Conservation (phyloP, 2,797 vertebrate species). For the Pitangus sulphuratus region DNA sequence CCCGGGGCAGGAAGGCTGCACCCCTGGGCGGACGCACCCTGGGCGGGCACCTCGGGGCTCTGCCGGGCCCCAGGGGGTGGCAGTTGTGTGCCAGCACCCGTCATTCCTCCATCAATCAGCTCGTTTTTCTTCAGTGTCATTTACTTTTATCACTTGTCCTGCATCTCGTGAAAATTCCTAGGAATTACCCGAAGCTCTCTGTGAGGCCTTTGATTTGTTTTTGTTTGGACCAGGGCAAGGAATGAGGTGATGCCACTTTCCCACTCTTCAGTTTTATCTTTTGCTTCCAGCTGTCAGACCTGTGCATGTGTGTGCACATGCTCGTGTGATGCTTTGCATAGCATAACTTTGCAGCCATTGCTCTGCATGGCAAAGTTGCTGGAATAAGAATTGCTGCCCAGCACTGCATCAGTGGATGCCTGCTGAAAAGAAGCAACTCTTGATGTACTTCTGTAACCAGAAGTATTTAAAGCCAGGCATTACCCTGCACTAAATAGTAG, state of each 20-base stretch:
- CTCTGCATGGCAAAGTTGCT: background rate
- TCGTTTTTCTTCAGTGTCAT: background rate
- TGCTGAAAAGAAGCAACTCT: background rate
- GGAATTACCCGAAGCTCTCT: background rate
- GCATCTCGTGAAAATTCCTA: background rate
- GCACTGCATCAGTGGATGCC: background rate
- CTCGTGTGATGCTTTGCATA: background rate
- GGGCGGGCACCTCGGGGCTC: background rate
- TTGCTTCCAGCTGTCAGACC: background rate
- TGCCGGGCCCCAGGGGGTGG: background rate
- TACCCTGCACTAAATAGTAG: background rate
- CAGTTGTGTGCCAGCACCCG: background rate
- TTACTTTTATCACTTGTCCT: background rate
- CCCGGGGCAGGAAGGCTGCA: conserved; percentile 16
- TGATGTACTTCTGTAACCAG: background rate
- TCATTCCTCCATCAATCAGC: background rate
- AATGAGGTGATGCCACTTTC: background rate
- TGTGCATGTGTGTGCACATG: too few species aligned
- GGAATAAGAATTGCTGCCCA: background rate
- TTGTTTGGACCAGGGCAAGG: background rate
- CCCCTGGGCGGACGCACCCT: background rate
- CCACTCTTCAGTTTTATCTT: background rate
- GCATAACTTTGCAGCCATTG: background rate
- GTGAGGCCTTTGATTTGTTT: background rate
- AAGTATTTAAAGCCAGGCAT: background rate